Conservation (phyloP, 2,888 invertebrate genomes). For the Metellina segmentata region DNA sequence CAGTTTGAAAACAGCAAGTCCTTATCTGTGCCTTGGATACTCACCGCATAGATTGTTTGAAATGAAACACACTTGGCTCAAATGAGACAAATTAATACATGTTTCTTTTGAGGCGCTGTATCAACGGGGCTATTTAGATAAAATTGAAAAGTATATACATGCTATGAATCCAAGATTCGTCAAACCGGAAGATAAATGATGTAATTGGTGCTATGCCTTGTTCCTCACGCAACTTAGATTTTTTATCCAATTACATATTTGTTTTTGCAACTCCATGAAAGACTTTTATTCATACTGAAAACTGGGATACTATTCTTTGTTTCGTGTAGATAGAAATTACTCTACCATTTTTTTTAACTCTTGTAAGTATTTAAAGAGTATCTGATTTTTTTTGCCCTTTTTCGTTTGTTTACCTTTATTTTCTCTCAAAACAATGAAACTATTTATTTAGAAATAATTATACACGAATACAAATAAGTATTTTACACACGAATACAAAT, state of each 20-base stretch:
- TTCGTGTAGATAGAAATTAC: background rate
- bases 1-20: background rate
- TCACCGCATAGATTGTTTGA: background rate
- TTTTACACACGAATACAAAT: too few species aligned
- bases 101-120: background rate
- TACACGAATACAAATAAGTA: too few species aligned
- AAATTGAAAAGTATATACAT: background rate
- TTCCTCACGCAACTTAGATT: background rate
- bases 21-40: background rate
- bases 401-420: too few species aligned
- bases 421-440: too few species aligned
- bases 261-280: background rate
- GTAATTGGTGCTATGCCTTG: background rate
- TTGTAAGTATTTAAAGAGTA: background rate
- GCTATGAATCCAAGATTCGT: slow-evolving; percentile 20
- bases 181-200: slow-evolving; percentile 7
- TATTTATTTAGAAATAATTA: too few species aligned
- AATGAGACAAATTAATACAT: background rate
- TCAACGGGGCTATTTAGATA: slow-evolving; percentile 3
- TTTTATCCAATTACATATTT: slow-evolving; percentile 17
- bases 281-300: background rate
- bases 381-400: background rate
- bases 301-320: slow-evolving; percentile 20
- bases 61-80: background rate
- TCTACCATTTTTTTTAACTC: background rate